phyloP scores from a whole-genome alignment of 2,113 vertebrate genomes.

The Paradisaea rubra region DNA sequence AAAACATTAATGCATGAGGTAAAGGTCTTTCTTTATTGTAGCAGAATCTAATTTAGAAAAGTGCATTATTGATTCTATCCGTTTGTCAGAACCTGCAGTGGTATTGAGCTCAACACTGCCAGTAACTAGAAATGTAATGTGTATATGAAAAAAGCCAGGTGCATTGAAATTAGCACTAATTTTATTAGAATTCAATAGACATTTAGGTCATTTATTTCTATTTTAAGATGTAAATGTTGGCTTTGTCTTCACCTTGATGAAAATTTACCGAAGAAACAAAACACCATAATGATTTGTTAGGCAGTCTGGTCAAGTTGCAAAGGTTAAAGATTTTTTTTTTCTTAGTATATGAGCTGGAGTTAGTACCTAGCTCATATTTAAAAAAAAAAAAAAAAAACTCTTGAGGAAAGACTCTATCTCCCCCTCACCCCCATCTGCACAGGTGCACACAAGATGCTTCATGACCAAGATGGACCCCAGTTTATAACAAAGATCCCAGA shows the following conservation, averaged over 20 bases:
- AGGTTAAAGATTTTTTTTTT: neutral
- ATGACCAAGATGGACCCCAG: neutral
- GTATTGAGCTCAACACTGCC: constrained; percentile 29
- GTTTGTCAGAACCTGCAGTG: constrained; percentile 36
- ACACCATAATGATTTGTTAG: neutral
- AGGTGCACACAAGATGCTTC: neutral
- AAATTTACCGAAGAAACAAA: constrained; percentile 3
- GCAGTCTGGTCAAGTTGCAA: neutral
- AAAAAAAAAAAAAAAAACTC: neutral
- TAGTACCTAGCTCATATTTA: neutral
- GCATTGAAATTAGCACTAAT: constrained; percentile 36
- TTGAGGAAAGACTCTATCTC: neutral
- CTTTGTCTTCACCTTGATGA: constrained; percentile 36
- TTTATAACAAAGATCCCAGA: neutral
- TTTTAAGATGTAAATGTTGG: constrained; percentile 29
- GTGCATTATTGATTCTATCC: constrained; percentile 45
- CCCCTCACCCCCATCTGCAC: neutral
- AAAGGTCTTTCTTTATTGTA: constrained; percentile 13
- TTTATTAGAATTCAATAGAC: constrained; percentile 42
- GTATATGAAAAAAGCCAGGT: constrained; percentile 55
- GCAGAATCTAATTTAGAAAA: constrained; percentile 52
- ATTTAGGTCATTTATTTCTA: constrained; percentile 36
- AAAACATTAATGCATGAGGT: neutral
- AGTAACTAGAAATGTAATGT: constrained; percentile 48
- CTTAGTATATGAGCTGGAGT: neutral